Evolutionary conservation across 2,888 invertebrate genomes (phyloP), one percentile per base, ranked within the genome.

Genomic region (Tridacna crocea): DNA sequence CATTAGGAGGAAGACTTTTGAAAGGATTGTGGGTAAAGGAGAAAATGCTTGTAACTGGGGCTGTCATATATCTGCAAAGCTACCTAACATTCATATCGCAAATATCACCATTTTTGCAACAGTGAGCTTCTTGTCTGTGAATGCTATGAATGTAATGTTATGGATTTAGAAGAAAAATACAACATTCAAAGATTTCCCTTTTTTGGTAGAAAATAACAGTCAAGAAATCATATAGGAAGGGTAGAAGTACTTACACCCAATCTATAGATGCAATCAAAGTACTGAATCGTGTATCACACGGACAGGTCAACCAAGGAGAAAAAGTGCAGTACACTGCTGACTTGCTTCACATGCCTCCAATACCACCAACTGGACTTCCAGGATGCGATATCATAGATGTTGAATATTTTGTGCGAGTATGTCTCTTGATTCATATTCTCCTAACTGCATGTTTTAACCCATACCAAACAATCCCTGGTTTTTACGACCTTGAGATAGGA

Each of bases 361-460:
- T 98, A 92, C 98, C 98, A 87, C 98, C 98, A 55, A 98, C 98
- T 84, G 98, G 98, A 95, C 96, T 98, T 77, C 96, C 98, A 90
- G 98, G 98, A 79, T 98, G 98, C 94, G 98, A 98, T 95, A 96
- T 98, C 91, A 98, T 98, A 92, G 96, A 97, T 93, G 97, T 98
- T 91, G 97, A 97, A 91, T 98, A 98, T 93, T 76, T 55, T 24
- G 70, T 87, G 1, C 70, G 22, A 77, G 90, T 90, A 58, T 47
- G 46, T 48, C 22, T 19, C 0, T 58, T n/a, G 47, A 15, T 78
- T 6, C 19, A 46, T 72, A 51, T 51, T 6, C n/a, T 55, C 3
- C 10, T 55, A 3, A 55, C 55, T 1, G n/a, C 55, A 55, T 17
- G 55, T 17, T 55, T 55, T 17, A 55, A 55, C 55, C 55, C 55